Evolutionary conservation across 2,797 vertebrate species (phyloP).

Genomic region (Enteromius fasciolatus): DNA sequence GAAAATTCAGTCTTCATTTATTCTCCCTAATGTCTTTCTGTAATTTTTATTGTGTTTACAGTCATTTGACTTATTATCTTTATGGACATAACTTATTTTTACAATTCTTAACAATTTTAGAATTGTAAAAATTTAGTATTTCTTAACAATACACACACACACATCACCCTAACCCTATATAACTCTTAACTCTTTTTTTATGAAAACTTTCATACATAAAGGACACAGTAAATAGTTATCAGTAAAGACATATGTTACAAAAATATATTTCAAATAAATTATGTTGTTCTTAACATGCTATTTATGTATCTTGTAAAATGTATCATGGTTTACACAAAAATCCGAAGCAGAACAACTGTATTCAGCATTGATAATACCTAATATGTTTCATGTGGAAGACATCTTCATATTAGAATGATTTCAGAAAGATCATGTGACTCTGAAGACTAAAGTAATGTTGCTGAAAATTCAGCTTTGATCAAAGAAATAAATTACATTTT

Average conservation of each 20-base stretch:
- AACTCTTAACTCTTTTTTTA: too few relatives aligned
- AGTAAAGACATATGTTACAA: neutral
- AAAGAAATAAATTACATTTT: too few relatives aligned
- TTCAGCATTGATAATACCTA: neutral
- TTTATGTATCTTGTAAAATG: neutral
- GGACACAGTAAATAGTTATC: neutral
- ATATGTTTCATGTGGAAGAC: neutral
- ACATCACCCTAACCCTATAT: too few relatives aligned
- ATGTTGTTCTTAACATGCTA: neutral
- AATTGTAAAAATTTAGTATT: too few relatives aligned
- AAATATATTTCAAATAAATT: neutral
- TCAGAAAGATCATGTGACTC: neutral
- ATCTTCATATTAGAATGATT: neutral
- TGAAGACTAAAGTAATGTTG: neutral
- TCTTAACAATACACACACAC: too few relatives aligned
- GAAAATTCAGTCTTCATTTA: neutral
- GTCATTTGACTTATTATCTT: too few relatives aligned
- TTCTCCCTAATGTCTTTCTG: too few relatives aligned
- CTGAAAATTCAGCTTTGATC: neutral
- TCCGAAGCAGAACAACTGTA: neutral
- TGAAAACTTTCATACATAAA: neutral
- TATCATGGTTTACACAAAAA: neutral
- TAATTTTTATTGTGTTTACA: too few relatives aligned
- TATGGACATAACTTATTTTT: too few relatives aligned
- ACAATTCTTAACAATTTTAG: neutral